Conservation (phyloP, 2,888 invertebrate genomes). For the Pseudoips prasinana region DNA sequence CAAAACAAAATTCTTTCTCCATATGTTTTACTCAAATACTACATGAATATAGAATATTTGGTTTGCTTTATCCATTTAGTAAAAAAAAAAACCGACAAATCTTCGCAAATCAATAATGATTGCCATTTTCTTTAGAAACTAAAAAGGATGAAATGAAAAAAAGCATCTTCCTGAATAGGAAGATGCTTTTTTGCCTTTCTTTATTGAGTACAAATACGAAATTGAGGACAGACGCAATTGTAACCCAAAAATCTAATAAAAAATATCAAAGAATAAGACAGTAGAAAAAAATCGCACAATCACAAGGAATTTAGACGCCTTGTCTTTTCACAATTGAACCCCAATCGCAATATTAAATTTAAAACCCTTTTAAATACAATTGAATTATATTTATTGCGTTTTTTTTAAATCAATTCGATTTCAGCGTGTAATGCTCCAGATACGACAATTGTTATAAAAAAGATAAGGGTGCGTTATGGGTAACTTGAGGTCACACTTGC, state of each 20-base stretch:
- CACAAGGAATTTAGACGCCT: constrained; percentile 51
- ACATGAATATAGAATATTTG: no score
- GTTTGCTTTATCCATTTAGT: no score
- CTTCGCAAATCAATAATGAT: no score
- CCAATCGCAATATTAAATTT: constrained; percentile 75
- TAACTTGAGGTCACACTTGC: constrained; percentile 79
- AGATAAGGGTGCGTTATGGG: constrained; percentile 65
- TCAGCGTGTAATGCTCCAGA: constrained; percentile 70
- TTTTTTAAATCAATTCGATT: constrained; percentile 62
- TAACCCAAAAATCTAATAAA: constrained; percentile 23
- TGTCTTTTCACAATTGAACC: constrained; percentile 46
- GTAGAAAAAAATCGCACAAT: constrained; percentile 41
- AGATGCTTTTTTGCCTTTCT: constrained; percentile 17
- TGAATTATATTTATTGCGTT: constrained; percentile 78
- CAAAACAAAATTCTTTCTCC: no score
- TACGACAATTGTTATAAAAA: constrained; percentile 59
- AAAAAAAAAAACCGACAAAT: no score
- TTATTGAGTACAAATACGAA: constrained; percentile 32
- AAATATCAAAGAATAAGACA: constrained; percentile 35
- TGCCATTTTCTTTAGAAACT: no score
- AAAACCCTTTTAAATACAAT: constrained; percentile 79
- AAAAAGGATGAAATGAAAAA: no score
- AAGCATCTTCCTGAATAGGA: constrained; percentile 26
- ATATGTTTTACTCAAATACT: no score
- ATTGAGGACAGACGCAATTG: constrained; percentile 47